Conservation (phyloP, 2,888 invertebrate genomes). For the Cotesia congregata region DNA sequence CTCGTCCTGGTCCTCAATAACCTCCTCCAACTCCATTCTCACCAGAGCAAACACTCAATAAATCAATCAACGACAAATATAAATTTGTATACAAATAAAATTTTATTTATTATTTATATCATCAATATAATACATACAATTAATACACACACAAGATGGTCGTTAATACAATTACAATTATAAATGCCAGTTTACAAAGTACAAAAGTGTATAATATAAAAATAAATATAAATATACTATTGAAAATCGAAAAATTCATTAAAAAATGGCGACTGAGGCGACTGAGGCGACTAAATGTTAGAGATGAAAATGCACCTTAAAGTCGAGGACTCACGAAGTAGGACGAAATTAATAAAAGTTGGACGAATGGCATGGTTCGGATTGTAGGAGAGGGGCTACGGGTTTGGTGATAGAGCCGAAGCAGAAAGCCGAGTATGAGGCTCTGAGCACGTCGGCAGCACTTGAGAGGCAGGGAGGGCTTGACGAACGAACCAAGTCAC, state of each 20-base stretch:
- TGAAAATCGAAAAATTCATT: too few species aligned
- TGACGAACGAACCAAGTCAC: conserved; percentile 55
- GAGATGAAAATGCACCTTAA: background rate
- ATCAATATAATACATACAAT: background rate
- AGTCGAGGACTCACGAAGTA: background rate
- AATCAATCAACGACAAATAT: conserved; percentile 1
- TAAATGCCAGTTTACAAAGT: background rate
- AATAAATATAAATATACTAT: too few species aligned
- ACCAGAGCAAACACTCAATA: background rate
- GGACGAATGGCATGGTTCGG: background rate
- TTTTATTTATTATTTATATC: background rate
- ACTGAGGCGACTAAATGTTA: too few species aligned
- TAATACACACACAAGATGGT: background rate
- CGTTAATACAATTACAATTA: background rate
- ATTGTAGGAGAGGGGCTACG: conserved; percentile 37
- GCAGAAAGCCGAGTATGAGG: conserved; percentile 28
- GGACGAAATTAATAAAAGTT: background rate
- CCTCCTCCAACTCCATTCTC: background rate
- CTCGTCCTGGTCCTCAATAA: background rate
- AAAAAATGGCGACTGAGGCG: background rate
- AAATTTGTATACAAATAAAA: background rate
- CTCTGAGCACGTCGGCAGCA: conserved; percentile 46
- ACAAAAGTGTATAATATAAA: too few species aligned
- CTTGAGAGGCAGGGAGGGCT: conserved; percentile 59
- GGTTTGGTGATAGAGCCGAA: conserved; percentile 48